Percentiles rank a stretch among this genome's conserved stretches.
Evolutionary conservation across 2,888 invertebrate genomes (phyloP).

Genomic region (Lycia hirtaria): DNA sequence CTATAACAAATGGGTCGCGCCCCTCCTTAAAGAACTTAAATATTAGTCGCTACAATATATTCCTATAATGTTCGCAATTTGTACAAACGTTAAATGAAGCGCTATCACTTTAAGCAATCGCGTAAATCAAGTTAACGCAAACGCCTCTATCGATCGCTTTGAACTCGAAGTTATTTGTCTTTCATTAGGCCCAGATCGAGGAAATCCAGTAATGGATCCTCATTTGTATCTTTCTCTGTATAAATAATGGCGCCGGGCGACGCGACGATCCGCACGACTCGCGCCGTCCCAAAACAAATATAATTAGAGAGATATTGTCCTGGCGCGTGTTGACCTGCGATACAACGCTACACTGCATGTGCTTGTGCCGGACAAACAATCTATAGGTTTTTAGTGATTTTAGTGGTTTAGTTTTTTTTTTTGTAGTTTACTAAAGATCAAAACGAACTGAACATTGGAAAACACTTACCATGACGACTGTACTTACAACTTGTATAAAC

Average conservation of each 20-base stretch:
- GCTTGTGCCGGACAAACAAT: neutral
- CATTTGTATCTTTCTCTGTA: slow-evolving; percentile 76
- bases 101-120: slow-evolving; percentile 42
- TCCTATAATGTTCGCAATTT: slow-evolving; percentile 7
- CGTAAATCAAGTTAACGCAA: slow-evolving; percentile 68
- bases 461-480: slow-evolving; percentile 7
- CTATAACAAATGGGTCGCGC: slow-evolving; percentile 27
- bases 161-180: slow-evolving; percentile 76
- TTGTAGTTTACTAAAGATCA: slow-evolving; percentile 2
- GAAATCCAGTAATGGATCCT: slow-evolving; percentile 77
- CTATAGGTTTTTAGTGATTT: slow-evolving; percentile 3
- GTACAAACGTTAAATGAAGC: slow-evolving; percentile 19
- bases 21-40: slow-evolving; percentile 19
- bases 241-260: slow-evolving; percentile 70
- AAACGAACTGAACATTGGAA: slow-evolving; percentile 12
- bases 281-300: slow-evolving; percentile 66
- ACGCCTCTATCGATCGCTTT: slow-evolving; percentile 71
- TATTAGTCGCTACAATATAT: neutral
- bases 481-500: neutral
- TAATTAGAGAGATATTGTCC: slow-evolving; percentile 68
- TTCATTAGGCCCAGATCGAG: slow-evolving; percentile 77
- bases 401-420: no score
- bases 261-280: slow-evolving; percentile 60
- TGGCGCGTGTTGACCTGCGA: slow-evolving; percentile 44
- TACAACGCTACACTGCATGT: slow-evolving; percentile 3